These are phyloP conservation scores for Haliaeetus leucogaster DNA, from an alignment of 2,113 vertebrate species.

Conservation along the genomic window DNA sequence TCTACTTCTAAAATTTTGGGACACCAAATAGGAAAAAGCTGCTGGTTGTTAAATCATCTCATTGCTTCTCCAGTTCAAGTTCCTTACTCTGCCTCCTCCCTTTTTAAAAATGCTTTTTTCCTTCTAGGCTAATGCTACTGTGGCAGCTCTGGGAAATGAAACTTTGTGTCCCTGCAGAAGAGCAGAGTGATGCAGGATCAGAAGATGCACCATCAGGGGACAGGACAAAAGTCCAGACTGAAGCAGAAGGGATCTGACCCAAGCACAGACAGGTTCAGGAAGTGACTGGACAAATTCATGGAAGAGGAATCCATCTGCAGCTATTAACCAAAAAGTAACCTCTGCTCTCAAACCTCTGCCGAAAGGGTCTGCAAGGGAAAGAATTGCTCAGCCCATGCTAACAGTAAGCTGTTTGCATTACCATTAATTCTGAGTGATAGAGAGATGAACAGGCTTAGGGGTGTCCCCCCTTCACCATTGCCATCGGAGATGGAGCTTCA, in stretches of 20 bases:
- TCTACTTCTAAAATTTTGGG: constrained; percentile 1
- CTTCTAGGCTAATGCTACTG: not conserved
- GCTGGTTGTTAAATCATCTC: constrained; percentile 32
- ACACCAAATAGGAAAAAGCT: constrained; percentile 25
- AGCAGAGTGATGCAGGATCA: not conserved
- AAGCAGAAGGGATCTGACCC: not conserved
- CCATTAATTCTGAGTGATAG: not conserved
- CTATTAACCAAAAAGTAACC: not conserved
- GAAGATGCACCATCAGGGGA: not conserved
- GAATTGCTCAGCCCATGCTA: not conserved
- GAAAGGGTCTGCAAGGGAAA: not conserved
- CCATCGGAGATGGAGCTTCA: not conserved
- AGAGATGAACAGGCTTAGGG: not conserved
- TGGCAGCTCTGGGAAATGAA: not conserved
- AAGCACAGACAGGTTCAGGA: not conserved
- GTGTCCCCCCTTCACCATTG: not conserved
- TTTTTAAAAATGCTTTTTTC: not conserved
- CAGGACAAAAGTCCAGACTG: not conserved
- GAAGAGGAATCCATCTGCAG: not conserved
- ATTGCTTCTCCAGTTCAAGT: not conserved
- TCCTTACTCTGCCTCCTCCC: not conserved
- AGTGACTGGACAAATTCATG: not conserved
- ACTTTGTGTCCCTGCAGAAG: not conserved
- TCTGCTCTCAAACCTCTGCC: not conserved
- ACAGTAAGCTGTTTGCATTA: not conserved